Conservation (phyloP, 2,888 invertebrate species). For the Metellina segmentata region DNA sequence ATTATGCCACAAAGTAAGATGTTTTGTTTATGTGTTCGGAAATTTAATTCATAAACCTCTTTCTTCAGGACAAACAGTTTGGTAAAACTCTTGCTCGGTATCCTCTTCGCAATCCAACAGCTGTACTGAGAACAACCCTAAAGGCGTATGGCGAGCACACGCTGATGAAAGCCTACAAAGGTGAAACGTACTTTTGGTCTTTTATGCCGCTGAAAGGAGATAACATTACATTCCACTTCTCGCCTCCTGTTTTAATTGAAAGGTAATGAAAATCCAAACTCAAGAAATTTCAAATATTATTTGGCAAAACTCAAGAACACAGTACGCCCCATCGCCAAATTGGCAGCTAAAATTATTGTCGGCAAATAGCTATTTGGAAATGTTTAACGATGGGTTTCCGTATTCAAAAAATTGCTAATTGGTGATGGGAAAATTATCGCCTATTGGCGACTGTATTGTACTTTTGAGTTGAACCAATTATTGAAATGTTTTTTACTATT, state of each 20-base stretch:
- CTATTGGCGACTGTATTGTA: no score
- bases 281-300: no score
- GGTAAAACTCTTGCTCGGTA: slow-evolving; percentile 89
- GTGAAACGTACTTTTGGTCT: slow-evolving; percentile 95
- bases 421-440: no score
- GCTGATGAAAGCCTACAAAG: slow-evolving; percentile 90
- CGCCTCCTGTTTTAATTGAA: slow-evolving; percentile 86
- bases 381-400: not conserved
- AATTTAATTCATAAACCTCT: not conserved
- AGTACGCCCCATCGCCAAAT: no score
- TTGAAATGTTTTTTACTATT: no score
- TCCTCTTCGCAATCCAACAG: slow-evolving; percentile 86
- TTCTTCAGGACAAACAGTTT: slow-evolving; percentile 85
- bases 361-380: not conserved
- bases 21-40: no score
- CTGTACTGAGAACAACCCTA: slow-evolving; percentile 87
- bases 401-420: no score
- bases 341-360: no score
- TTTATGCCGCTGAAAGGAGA: slow-evolving; percentile 91
- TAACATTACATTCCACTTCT: slow-evolving; percentile 89
- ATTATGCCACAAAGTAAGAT: no score
- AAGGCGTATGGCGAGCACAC: slow-evolving; percentile 90
- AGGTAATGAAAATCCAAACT: slow-evolving; percentile 83
- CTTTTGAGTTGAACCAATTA: no score
- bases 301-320: no score